Percentiles rank a stretch among this genome's conserved stretches.
Conservation (phyloP, 2,888 invertebrate genomes). For the Corythucha ciliata region DNA sequence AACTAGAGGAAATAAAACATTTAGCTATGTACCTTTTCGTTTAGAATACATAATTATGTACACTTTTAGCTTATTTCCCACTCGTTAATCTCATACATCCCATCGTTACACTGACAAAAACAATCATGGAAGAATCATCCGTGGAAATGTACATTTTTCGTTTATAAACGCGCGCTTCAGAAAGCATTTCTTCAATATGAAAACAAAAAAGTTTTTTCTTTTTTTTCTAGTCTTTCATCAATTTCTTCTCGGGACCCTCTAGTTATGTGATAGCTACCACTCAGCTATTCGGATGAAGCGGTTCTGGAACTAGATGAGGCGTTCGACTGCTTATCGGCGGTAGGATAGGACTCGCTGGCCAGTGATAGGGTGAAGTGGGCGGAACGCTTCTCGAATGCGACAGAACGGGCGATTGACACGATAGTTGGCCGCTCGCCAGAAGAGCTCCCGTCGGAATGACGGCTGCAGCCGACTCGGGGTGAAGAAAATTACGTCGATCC, state of each 20-base stretch:
- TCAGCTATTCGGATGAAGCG: constrained; percentile 38
- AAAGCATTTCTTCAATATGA: no score
- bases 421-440: no score
- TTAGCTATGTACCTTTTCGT: no score
- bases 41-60: no score
- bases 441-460: constrained; percentile 41
- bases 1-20: no score
- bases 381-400: constrained; percentile 37
- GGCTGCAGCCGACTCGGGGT: constrained; percentile 73
- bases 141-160: no score
- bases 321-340: constrained; percentile 61
- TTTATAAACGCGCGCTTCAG: no score
- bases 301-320: constrained; percentile 61
- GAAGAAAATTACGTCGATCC: constrained; percentile 64
- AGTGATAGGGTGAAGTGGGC: constrained; percentile 36
- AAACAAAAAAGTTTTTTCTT: background rate
- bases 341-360: constrained; percentile 45
- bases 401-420: constrained; percentile 32
- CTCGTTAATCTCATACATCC: no score
- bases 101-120: no score
- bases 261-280: constrained; percentile 29
- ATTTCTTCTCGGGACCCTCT: background rate
- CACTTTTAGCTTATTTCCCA: no score
- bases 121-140: no score
- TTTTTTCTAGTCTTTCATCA: background rate